Conservation (phyloP, 2,113 vertebrate genomes). For the Hipposideros armiger region DNA sequence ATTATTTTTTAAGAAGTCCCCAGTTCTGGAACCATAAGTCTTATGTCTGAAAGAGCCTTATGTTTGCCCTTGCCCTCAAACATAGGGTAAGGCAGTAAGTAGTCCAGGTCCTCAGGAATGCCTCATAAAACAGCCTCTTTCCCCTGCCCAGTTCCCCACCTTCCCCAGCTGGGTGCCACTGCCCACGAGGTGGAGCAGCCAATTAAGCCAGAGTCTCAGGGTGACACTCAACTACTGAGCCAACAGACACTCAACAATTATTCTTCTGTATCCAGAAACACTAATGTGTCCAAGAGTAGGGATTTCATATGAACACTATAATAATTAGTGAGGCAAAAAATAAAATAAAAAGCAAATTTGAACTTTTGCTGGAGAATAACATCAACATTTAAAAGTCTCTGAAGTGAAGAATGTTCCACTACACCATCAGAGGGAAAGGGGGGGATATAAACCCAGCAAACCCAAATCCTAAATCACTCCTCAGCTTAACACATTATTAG, state of each 20-base stretch:
- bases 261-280: conserved; percentile 26
- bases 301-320: background rate
- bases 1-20: background rate
- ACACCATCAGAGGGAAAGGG: background rate
- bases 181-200: background rate
- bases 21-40: background rate
- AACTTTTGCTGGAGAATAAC: conserved; percentile 28
- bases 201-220: background rate
- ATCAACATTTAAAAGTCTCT: background rate
- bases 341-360: background rate
- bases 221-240: background rate
- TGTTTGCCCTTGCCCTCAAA: background rate
- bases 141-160: background rate
- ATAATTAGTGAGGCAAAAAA: background rate
- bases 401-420: background rate
- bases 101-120: background rate
- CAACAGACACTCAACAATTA: background rate
- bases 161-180: background rate
- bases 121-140: background rate
- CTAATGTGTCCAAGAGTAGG: background rate
- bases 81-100: background rate
- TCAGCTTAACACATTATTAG: background rate
- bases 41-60: background rate
- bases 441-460: background rate
- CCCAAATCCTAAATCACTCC: background rate